Conservation (phyloP, 2,797 vertebrate species). For the Bufotes viridis region DNA sequence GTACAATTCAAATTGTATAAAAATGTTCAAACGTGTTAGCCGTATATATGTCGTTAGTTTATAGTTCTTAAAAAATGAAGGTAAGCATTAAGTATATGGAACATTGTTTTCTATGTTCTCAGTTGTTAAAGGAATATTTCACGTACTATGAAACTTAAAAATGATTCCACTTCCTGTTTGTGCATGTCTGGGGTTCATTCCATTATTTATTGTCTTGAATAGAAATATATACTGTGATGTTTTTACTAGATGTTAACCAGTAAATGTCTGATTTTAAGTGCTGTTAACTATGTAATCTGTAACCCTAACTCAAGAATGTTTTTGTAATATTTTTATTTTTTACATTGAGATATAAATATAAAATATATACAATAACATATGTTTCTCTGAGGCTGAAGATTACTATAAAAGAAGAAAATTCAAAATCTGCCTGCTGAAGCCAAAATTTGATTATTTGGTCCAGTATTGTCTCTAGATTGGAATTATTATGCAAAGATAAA, state of each 20-base stretch:
- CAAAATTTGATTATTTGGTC: not conserved
- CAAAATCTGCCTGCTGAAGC: not conserved
- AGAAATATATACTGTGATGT: not conserved
- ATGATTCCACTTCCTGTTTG: not conserved
- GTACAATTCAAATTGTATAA: not conserved
- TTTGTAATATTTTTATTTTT: not conserved
- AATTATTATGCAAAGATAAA: not conserved
- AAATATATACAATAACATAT: not conserved
- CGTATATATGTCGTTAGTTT: not conserved
- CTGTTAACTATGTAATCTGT: not conserved
- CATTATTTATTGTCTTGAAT: not conserved
- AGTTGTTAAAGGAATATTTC: not conserved
- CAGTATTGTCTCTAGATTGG: not conserved
- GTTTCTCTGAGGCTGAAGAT: not conserved
- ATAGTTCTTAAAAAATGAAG: not conserved
- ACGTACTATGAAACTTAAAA: not conserved
- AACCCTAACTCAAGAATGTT: not conserved
- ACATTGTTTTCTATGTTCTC: not conserved
- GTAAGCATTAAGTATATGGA: not conserved
- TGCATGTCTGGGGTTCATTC: not conserved
- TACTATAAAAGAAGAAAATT: not conserved
- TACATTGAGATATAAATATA: not conserved
- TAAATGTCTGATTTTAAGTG: not conserved
- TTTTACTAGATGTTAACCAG: not conserved
- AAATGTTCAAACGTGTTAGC: not conserved